A percentile compares a stretch with the other conserved stretches of the same genome.
Conservation (phyloP, 30 jellyfish, hydroid and myxozoan genomes). For the Pseudorhiza aurosa region DNA sequence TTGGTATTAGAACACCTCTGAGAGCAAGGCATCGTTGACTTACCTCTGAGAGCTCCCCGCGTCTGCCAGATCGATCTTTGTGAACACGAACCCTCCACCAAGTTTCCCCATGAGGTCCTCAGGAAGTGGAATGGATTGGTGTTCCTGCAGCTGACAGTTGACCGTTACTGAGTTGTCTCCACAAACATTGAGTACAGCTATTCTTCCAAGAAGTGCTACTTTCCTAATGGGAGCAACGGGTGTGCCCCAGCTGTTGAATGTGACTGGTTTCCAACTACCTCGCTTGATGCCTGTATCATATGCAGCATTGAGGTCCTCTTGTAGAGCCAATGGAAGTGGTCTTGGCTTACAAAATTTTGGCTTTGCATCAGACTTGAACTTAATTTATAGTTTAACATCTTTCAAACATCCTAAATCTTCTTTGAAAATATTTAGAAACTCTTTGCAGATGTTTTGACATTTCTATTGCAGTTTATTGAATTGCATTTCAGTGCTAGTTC, state of each 20-base stretch:
- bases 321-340: conserved; percentile 20
- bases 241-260: conserved; percentile 4
- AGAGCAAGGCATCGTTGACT: too few relatives aligned
- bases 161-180: too few relatives aligned
- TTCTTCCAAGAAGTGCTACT: too few relatives aligned
- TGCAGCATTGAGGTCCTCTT: conserved; percentile 30
- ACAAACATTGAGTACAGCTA: too few relatives aligned
- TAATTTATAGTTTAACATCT: conserved; percentile 20
- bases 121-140: too few relatives aligned
- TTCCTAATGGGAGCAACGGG: conserved; percentile 8
- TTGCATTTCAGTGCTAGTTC: conserved; percentile 13
- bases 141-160: too few relatives aligned
- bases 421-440: neutral
- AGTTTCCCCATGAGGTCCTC: too few relatives aligned
- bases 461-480: conserved; percentile 15
- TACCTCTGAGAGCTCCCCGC: too few relatives aligned
- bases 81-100: too few relatives aligned
- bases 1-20: too few relatives aligned
- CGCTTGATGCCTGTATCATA: conserved; percentile 23
- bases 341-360: conserved; percentile 19
- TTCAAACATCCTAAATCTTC: conserved; percentile 33
- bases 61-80: too few relatives aligned
- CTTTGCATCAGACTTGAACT: conserved; percentile 25
- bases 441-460: conserved; percentile 8
- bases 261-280: conserved; percentile 15